Conservation (phyloP, 37 sponge, comb jelly and placozoan genomes). For the Aplysina aerophoba region DNA sequence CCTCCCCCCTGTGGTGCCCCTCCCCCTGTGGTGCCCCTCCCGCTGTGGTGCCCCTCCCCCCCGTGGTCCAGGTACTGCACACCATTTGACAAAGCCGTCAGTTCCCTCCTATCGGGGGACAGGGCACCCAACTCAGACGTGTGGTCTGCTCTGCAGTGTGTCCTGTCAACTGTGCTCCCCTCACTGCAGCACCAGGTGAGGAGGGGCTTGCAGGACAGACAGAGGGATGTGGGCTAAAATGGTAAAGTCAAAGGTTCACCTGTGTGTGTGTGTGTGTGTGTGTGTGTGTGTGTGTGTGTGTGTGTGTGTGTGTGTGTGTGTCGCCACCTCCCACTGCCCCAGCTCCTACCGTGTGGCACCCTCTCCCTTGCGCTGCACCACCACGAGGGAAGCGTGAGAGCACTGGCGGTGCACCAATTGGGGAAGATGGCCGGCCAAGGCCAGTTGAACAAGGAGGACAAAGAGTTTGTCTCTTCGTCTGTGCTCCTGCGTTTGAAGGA, state of each 20-base stretch:
- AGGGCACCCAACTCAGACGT: neutral
- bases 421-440: slow-evolving; percentile 22
- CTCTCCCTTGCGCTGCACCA: slow-evolving; percentile 71
- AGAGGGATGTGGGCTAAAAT: neutral
- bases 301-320: neutral
- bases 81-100: slow-evolving; percentile 5
- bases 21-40: too few relatives aligned
- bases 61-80: neutral
- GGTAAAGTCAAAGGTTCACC: too few relatives aligned
- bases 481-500: slow-evolving; percentile 51
- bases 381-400: slow-evolving; percentile 66
- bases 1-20: neutral
- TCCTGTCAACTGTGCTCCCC: slow-evolving; percentile 30
- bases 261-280: too few relatives aligned
- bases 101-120: neutral
- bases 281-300: too few relatives aligned
- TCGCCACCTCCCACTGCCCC: neutral
- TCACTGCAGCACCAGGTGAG: slow-evolving; percentile 44
- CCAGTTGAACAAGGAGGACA: neutral
- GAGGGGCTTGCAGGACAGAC: neutral
- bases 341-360: slow-evolving; percentile 30
- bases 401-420: slow-evolving; percentile 58
- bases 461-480: slow-evolving; percentile 50
- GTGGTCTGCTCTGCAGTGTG: neutral
- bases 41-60: neutral